phyloP scores from a whole-genome alignment of 2,888 invertebrate genomes.

The Chrysolina americana region DNA sequence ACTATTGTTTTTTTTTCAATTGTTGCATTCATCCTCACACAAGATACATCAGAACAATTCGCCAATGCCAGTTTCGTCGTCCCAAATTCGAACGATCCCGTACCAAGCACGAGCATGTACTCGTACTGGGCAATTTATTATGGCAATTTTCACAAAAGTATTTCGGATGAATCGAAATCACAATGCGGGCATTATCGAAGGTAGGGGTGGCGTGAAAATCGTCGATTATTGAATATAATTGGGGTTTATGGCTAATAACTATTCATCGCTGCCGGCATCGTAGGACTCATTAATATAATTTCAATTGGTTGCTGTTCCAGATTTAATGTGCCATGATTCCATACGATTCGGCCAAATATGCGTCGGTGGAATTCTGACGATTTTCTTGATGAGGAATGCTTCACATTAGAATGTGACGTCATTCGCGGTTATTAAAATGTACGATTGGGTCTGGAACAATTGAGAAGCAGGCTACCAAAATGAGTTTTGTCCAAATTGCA shows the following conservation, averaged over 20 bases:
- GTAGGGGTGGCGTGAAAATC: conserved; percentile 55
- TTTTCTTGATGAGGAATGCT: not conserved
- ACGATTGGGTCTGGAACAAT: too few species aligned
- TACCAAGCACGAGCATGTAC: conserved; percentile 47
- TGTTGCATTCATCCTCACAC: not conserved
- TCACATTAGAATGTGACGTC: not conserved
- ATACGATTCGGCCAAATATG: not conserved
- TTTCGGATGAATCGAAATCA: conserved; percentile 55
- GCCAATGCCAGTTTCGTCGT: not conserved
- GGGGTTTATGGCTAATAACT: conserved; percentile 47
- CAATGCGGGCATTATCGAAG: conserved; percentile 52
- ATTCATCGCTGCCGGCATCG: conserved; percentile 45
- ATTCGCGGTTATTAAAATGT: too few species aligned
- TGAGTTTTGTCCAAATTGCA: too few species aligned
- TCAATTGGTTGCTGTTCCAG: conserved; percentile 31
- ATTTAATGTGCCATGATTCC: conserved; percentile 19
- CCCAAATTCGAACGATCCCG: conserved; percentile 33
- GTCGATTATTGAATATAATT: conserved; percentile 53
- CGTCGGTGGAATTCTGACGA: not conserved
- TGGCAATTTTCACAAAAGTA: conserved; percentile 56
- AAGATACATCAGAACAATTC: not conserved
- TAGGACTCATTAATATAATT: conserved; percentile 46
- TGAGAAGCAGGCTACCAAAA: too few species aligned
- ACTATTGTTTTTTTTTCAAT: not conserved
- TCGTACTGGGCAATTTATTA: conserved; percentile 53